Evolutionary conservation across 2,113 vertebrate species (phyloP).

Genomic region (Micromys minutus): DNA sequence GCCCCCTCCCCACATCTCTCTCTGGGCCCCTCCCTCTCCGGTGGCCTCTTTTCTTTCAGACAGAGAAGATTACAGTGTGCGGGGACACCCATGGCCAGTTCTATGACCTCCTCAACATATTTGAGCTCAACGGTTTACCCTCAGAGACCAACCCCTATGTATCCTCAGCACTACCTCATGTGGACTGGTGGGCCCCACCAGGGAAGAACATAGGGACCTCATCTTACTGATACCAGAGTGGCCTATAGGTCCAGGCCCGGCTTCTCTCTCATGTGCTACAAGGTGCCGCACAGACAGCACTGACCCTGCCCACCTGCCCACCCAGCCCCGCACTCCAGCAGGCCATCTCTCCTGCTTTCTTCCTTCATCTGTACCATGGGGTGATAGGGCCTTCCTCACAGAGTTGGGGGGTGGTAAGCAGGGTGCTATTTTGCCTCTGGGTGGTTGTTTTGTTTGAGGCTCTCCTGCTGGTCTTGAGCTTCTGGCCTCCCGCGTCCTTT

Average conservation of each 20-base stretch:
- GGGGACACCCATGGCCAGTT: slow-evolving; percentile 97
- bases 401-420: background rate
- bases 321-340: rapidly evolving
- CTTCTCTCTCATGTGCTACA: rapidly evolving
- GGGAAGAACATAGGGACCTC: background rate
- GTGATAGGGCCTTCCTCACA: background rate
- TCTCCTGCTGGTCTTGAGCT: background rate
- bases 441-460: background rate
- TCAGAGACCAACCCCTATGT: slow-evolving; percentile 94
- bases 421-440: background rate
- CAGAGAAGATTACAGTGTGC: slow-evolving; percentile 96
- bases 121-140: slow-evolving; percentile 94
- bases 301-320: too few relatives aligned
- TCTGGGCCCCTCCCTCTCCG: slow-evolving; percentile 74
- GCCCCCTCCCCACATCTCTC: slow-evolving; percentile 68
- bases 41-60: slow-evolving; percentile 85
- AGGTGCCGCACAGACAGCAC: rapidly evolving
- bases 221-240: background rate
- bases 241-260: rapidly evolving
- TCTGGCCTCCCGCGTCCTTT: background rate
- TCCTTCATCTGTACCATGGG: background rate
- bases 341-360: background rate
- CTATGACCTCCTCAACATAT: slow-evolving; percentile 97
- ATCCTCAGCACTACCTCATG: slow-evolving; percentile 82
- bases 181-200: background rate